Conservation (phyloP, 2,888 invertebrate species). For the Lithophane semibrunnea region DNA sequence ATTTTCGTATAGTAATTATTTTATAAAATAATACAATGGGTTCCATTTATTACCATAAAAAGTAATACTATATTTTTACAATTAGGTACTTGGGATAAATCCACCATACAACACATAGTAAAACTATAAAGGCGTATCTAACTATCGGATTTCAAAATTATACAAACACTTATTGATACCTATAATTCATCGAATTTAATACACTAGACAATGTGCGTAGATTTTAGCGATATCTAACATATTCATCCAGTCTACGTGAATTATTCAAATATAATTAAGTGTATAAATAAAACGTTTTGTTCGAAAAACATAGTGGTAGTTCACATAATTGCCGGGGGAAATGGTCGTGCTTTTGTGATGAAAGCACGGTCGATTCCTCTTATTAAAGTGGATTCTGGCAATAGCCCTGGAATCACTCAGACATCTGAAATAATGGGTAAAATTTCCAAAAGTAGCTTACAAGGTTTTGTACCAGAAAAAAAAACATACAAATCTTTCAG, state of each 20-base stretch:
- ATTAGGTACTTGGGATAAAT: slow-evolving; percentile 42
- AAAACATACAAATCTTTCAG: slow-evolving; percentile 14
- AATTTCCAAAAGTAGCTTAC: slow-evolving; percentile 25
- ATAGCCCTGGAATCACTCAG: slow-evolving; percentile 36
- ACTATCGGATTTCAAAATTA: slow-evolving; percentile 59
- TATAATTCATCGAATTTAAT: slow-evolving; percentile 65
- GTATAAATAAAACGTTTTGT: slow-evolving; percentile 29
- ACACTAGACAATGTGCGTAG: slow-evolving; percentile 81
- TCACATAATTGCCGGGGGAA: slow-evolving; percentile 15
- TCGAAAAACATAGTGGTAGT: slow-evolving; percentile 14
- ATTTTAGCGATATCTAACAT: slow-evolving; percentile 78
- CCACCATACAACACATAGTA: slow-evolving; percentile 54
- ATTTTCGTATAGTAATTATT: slow-evolving; percentile 14
- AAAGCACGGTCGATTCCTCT: background rate
- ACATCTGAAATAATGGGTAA: slow-evolving; percentile 40
- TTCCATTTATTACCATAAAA: slow-evolving; percentile 37
- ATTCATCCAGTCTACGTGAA: slow-evolving; percentile 79
- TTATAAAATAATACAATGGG: slow-evolving; percentile 26
- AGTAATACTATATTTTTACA: slow-evolving; percentile 53
- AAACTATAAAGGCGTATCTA: slow-evolving; percentile 59
- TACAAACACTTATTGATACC: slow-evolving; percentile 62
- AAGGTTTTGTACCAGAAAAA: slow-evolving; percentile 18
- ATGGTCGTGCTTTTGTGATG: slow-evolving; percentile 12
- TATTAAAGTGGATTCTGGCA: slow-evolving; percentile 28
- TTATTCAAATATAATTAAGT: slow-evolving; percentile 49